Evolutionary conservation across 2,797 vertebrate genomes (phyloP).

Genomic region (Chelmon rostratus): DNA sequence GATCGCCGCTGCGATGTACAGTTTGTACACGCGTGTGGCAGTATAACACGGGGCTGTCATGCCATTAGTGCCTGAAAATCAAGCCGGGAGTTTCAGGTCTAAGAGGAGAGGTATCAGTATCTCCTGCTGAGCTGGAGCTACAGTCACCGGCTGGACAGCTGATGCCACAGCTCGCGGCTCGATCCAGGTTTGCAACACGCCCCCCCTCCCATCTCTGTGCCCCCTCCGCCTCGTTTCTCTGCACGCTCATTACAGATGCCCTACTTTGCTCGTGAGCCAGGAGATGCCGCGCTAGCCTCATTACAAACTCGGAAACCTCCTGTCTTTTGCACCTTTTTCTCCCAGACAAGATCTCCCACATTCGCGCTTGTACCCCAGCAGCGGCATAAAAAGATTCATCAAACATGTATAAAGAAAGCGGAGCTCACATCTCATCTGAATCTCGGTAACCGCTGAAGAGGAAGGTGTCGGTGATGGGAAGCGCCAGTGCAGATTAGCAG

Average conservation of each 20-base stretch:
- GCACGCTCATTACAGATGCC: constrained; percentile 82
- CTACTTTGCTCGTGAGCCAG: constrained; percentile 80
- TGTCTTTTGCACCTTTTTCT: constrained; percentile 80
- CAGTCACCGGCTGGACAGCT: constrained; percentile 48
- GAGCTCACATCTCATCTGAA: constrained; percentile 74
- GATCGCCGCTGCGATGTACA: neutral
- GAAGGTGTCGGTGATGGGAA: constrained; percentile 53
- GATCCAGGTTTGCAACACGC: constrained; percentile 47
- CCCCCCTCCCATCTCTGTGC: constrained; percentile 36
- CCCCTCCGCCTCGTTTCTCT: constrained; percentile 55
- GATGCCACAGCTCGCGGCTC: constrained; percentile 54
- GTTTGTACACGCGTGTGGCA: neutral
- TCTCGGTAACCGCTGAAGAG: constrained; percentile 55
- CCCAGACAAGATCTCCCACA: constrained; percentile 74
- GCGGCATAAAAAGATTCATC: constrained; percentile 76
- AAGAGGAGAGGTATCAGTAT: constrained; percentile 12
- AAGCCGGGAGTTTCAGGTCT: constrained; percentile 13
- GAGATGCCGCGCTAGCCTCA: constrained; percentile 79
- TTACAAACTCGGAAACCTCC: constrained; percentile 81
- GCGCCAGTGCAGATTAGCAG: constrained; percentile 57
- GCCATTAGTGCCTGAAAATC: neutral
- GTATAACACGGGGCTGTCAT: neutral
- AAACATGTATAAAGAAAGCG: constrained; percentile 80
- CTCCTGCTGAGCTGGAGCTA: constrained; percentile 38
- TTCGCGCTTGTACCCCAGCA: constrained; percentile 66